These are phyloP conservation scores for Morpho helenor DNA, from an alignment of 2,888 invertebrate species.

Conservation along the genomic window DNA sequence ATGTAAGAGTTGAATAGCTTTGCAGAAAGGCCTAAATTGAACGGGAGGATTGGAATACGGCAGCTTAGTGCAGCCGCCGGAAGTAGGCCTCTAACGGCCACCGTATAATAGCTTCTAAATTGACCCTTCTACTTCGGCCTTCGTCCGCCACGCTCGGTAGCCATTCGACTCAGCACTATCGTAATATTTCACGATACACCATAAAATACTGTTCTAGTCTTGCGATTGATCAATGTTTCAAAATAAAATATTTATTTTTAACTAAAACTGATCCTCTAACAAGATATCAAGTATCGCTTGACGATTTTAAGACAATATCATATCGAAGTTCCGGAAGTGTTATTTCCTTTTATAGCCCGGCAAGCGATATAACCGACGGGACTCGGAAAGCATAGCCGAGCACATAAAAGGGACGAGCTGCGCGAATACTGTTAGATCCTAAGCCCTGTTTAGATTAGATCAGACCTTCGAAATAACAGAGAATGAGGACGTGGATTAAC, in stretches of 20 bases:
- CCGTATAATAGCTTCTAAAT: conserved; percentile 76
- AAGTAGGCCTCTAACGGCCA: conserved; percentile 75
- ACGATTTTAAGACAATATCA: conserved; percentile 51
- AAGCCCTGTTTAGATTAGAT: conserved; percentile 79
- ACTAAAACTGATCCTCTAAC: background rate
- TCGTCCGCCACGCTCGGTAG: conserved; percentile 36
- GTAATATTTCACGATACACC: conserved; percentile 30
- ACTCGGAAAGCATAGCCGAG: conserved; percentile 65
- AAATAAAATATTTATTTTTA: background rate
- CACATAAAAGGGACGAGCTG: conserved; percentile 76
- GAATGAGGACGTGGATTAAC: conserved; percentile 80
- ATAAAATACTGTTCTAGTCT: conserved; percentile 10
- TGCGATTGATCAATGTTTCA: background rate
- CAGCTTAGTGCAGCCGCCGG: conserved; percentile 76
- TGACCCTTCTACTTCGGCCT: conserved; percentile 51
- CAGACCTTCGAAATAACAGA: conserved; percentile 79
- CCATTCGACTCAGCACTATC: conserved; percentile 44
- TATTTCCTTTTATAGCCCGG: conserved; percentile 69
- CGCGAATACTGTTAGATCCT: conserved; percentile 75
- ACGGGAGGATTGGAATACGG: conserved; percentile 67
- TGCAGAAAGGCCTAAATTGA: conserved; percentile 71
- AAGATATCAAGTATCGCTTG: conserved; percentile 1
- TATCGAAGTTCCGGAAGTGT: conserved; percentile 66
- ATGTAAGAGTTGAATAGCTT: conserved; percentile 51
- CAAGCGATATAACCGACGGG: conserved; percentile 56